Evolutionary conservation across 2,888 invertebrate genomes (phyloP), one percentile per base, ranked within the genome.

Genomic region (Trichopria drosophilae): DNA sequence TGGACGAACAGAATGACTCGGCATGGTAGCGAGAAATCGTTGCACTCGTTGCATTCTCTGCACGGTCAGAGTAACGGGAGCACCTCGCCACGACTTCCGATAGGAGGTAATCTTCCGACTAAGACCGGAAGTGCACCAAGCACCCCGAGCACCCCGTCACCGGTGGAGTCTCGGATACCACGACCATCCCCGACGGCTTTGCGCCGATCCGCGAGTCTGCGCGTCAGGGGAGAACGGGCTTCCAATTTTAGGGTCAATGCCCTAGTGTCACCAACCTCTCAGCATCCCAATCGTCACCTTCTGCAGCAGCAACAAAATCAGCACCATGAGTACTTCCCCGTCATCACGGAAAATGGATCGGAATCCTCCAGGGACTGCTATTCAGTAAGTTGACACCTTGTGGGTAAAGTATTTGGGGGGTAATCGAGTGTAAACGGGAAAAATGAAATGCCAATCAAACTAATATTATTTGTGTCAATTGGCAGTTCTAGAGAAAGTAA

Each of bases 131-230:
- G 12, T 19, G 32, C 13, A 23, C 12, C 34, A 26, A 3, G 18
- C 20, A 12, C 20, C 15, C 23, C 49, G 19, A 34, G 48, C 23
- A 3, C 15, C 7, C 19, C 36, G 22, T 58, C 51, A 3, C 36
- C 35, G 49, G 57, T 76, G 76, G 79, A 73, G 78, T 78, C 77
- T 73, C 76, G 78, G 76, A 77, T 71, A 73, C 80, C 67, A 75
- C 78, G 70, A 59, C 75, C 67, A 55, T 74, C 67, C 53, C 73
- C 68, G 40, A 67, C 65, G 61, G 63, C 76, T 67, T 81, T 86
- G 73, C 82, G 82, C 58, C 84, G 85, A 71, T 81, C 84, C 63
- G 79, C 80, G 49, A 84, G 86, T 73, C 73, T 85, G 82, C 84
- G 86, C 69, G 71, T 86, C 82, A 84, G 84, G 76, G 84, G 82